Conservation (phyloP, 2,113 vertebrate species). For the Odontophorus gujanensis region DNA sequence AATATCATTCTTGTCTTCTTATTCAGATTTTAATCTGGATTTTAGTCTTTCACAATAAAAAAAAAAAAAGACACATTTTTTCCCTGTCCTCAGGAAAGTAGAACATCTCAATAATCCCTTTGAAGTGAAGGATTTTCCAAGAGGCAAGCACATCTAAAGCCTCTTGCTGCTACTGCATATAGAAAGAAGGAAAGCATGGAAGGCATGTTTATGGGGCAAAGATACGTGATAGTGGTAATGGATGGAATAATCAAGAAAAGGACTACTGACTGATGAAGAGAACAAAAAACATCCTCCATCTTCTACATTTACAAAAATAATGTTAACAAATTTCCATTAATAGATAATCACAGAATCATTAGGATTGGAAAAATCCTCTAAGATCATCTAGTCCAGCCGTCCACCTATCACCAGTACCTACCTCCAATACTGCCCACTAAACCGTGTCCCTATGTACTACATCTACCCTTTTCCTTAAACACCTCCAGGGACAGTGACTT, state of each 20-base stretch:
- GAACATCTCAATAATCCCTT: not conserved
- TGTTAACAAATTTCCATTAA: not conserved
- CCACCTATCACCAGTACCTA: too few species aligned
- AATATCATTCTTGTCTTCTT: not conserved
- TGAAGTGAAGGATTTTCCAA: not conserved
- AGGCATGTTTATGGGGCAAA: not conserved
- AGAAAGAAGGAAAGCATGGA: not conserved
- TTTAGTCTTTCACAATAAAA: not conserved
- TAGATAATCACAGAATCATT: not conserved
- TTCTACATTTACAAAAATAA: not conserved
- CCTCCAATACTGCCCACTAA: too few species aligned
- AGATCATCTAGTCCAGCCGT: too few species aligned
- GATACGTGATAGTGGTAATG: not conserved
- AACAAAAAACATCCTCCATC: not conserved
- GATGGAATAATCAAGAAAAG: not conserved
- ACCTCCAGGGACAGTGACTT: too few species aligned
- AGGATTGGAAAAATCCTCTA: too few species aligned
- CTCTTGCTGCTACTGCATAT: not conserved
- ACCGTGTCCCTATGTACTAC: too few species aligned
- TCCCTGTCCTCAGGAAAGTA: not conserved
- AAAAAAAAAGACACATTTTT: not conserved
- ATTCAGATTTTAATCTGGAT: not conserved
- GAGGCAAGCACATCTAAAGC: not conserved
- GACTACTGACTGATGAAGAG: not conserved
- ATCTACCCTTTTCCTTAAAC: too few species aligned